Conservation (phyloP, 2,888 invertebrate species). For the Cistogaster globosa region DNA sequence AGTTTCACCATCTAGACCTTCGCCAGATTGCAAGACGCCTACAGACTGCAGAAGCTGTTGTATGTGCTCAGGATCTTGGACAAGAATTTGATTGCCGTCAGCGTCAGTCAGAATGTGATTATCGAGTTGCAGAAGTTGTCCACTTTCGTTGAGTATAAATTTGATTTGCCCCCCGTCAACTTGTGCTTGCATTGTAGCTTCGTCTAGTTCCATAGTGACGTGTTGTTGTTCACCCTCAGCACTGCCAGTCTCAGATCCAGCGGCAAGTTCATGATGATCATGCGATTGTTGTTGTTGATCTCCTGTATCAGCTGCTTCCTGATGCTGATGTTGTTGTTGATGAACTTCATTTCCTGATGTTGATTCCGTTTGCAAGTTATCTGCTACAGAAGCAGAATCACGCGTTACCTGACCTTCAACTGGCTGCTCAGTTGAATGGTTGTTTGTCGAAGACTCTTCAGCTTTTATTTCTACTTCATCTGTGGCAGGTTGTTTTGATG, state of each 20-base stretch:
- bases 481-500: slow-evolving; percentile 65
- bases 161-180: slow-evolving; percentile 83
- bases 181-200: slow-evolving; percentile 82
- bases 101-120: slow-evolving; percentile 83
- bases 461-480: slow-evolving; percentile 54
- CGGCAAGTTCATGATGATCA: slow-evolving; percentile 67
- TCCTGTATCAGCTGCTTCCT: slow-evolving; percentile 44
- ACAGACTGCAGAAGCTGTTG: slow-evolving; percentile 83
- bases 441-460: slow-evolving; percentile 33
- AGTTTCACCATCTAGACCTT: slow-evolving; percentile 82
- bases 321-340: slow-evolving; percentile 36
- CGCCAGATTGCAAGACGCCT: slow-evolving; percentile 82
- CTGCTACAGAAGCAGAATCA: slow-evolving; percentile 50
- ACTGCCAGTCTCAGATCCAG: slow-evolving; percentile 71
- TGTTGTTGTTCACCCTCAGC: slow-evolving; percentile 75
- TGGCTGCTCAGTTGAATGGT: slow-evolving; percentile 39
- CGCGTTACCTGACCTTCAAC: slow-evolving; percentile 30
- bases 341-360: slow-evolving; percentile 40
- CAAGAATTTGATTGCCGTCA: slow-evolving; percentile 83
- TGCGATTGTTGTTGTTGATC: slow-evolving; percentile 45
- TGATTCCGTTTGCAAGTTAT: slow-evolving; percentile 48
- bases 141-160: slow-evolving; percentile 83
- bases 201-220: slow-evolving; percentile 83
- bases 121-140: slow-evolving; percentile 82
- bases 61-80: slow-evolving; percentile 83